Conservation (phyloP, 2,113 vertebrate genomes). For the Microtus montanus region DNA sequence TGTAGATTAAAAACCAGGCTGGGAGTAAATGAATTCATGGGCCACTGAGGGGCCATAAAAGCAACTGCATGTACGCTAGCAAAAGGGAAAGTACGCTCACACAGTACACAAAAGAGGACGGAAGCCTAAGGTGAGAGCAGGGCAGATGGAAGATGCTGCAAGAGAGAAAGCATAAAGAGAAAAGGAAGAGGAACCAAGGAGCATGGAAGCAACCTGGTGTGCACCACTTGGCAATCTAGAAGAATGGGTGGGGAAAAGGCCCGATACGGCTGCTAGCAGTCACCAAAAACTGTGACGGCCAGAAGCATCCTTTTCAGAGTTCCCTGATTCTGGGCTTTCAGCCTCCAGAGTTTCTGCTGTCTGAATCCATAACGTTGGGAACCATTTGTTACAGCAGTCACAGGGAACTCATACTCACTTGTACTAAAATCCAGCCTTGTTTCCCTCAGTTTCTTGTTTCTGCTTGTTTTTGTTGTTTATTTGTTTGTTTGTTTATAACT, state of each 20-base stretch:
- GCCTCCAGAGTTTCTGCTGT: not conserved
- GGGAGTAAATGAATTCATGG: not conserved
- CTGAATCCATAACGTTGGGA: not conserved
- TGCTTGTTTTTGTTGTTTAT: not conserved
- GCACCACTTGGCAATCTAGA: not conserved
- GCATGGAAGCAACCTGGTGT: not conserved
- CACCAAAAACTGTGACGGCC: not conserved
- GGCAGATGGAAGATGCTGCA: too few relatives aligned
- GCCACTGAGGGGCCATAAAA: not conserved
- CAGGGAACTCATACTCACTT: not conserved
- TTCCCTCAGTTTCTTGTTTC: not conserved
- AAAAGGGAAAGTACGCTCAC: too few relatives aligned
- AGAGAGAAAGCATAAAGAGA: not conserved
- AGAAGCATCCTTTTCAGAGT: too few relatives aligned
- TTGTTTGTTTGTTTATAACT: not conserved
- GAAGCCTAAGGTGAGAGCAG: too few relatives aligned
- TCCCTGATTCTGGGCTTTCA: not conserved
- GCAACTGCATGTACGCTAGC: accelerated
- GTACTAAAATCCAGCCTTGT: not conserved
- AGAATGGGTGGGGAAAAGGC: not conserved
- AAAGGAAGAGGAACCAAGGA: not conserved
- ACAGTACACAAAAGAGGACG: not conserved
- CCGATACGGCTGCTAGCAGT: too few relatives aligned
- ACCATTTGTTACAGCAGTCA: not conserved
- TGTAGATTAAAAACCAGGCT: too few relatives aligned